A percentile compares a stretch with the other conserved stretches of the same genome.
Evolutionary conservation across 2,888 invertebrate species (phyloP).

Genomic region (Crossocerus cetratus): DNA sequence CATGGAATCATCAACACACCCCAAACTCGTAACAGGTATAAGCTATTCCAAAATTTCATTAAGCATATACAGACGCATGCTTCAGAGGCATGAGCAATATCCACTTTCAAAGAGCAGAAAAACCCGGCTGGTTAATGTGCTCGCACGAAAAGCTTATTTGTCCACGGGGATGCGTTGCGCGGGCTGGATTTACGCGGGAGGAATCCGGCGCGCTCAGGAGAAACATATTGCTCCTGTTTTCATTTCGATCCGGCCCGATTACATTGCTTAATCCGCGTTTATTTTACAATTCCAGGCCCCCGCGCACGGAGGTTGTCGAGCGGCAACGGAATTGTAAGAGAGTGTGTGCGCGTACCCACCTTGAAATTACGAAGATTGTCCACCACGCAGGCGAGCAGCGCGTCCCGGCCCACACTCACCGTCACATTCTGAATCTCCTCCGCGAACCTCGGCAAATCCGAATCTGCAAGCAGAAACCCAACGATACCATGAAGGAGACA

Average conservation of each 20-base stretch:
- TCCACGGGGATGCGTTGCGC: not conserved
- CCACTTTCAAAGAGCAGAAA: conserved; percentile 22
- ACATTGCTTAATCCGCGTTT: not conserved
- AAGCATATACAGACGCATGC: not conserved
- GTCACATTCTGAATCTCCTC: conserved; percentile 94
- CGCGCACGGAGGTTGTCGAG: not conserved
- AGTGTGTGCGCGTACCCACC: conserved; percentile 78
- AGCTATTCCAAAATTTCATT: not conserved
- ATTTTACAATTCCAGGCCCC: not conserved
- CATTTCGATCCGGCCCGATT: not conserved
- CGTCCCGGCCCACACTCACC: conserved; percentile 91
- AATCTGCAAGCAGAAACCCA: conserved; percentile 77
- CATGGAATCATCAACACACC: too few species aligned
- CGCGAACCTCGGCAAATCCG: conserved; percentile 88
- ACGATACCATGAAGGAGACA: too few species aligned
- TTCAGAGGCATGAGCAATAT: conserved; percentile 15
- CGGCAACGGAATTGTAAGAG: not conserved
- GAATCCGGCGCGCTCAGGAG: not conserved
- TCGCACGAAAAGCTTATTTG: conserved; percentile 9
- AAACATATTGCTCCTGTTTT: not conserved
- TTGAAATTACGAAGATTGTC: conserved; percentile 92
- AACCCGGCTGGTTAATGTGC: conserved; percentile 14
- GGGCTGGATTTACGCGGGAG: not conserved
- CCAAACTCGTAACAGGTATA: too few species aligned
- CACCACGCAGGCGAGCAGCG: conserved; percentile 91